phyloP scores from a whole-genome alignment of 2,797 vertebrate genomes.

The Lepilemur septentrionalis region DNA sequence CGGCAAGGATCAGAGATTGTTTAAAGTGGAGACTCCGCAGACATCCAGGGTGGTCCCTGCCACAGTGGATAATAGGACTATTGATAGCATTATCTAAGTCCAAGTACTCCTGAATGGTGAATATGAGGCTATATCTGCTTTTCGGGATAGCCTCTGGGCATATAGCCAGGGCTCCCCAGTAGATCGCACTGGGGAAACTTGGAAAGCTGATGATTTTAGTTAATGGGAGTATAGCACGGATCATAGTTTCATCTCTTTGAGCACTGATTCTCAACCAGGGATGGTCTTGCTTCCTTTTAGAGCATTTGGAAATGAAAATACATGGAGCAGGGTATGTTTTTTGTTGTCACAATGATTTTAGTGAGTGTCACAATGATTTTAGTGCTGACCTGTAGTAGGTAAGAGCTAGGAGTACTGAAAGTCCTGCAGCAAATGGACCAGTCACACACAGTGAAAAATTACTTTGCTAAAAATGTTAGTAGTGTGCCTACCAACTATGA shows the following conservation, averaged over 20 bases:
- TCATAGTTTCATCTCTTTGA: background rate
- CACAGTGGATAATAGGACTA: background rate
- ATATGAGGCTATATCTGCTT: background rate
- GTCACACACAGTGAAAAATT: background rate
- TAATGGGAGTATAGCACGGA: background rate
- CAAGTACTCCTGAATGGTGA: background rate
- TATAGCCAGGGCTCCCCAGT: background rate
- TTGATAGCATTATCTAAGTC: background rate
- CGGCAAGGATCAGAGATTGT: background rate
- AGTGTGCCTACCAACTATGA: background rate
- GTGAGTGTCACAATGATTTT: no score
- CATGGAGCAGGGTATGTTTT: background rate
- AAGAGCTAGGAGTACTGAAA: background rate
- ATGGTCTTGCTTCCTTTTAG: background rate
- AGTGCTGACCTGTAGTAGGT: background rate
- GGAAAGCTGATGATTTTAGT: background rate
- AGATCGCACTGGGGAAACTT: background rate
- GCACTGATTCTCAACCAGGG: background rate
- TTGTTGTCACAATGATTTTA: background rate
- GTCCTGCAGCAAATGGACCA: background rate
- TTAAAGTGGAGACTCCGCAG: background rate
- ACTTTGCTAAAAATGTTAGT: background rate
- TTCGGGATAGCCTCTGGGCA: background rate
- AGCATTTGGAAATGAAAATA: background rate
- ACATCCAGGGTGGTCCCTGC: background rate